Conservation (phyloP, 2,888 invertebrate genomes). For the Caenorhabditis becei region DNA sequence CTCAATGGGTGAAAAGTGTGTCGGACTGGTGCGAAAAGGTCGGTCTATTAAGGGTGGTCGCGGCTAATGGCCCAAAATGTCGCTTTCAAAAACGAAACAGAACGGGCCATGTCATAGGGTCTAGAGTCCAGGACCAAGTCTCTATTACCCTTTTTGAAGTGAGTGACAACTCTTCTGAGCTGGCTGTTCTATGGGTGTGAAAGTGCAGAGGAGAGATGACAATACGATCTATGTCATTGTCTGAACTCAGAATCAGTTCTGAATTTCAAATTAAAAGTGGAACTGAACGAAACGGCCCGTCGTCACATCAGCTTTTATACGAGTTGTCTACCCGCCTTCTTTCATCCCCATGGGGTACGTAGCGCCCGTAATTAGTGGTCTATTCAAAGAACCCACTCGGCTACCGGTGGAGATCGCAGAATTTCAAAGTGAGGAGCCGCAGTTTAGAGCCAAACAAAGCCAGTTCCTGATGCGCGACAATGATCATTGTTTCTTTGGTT, state of each 20-base stretch:
- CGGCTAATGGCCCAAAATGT: background rate
- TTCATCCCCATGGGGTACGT: slow-evolving; percentile 1
- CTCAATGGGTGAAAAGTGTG: background rate
- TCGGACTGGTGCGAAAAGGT: background rate
- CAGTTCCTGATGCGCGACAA: background rate
- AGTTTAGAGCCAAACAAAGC: background rate
- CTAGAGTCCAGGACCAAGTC: no score
- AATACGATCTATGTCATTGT: no score
- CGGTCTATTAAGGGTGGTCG: background rate
- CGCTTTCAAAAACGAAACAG: background rate
- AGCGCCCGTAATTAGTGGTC: slow-evolving; percentile 41
- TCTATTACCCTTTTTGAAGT: no score
- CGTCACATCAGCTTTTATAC: background rate
- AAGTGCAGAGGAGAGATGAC: no score
- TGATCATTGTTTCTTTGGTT: background rate
- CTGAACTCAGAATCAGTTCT: no score
- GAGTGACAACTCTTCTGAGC: no score
- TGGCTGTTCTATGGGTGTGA: no score
- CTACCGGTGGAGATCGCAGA: slow-evolving; percentile 1
- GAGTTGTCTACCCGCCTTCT: background rate
- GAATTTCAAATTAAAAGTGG: no score
- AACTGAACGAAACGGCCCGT: no score
- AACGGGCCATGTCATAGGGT: no score
- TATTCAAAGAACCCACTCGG: slow-evolving; percentile 38
- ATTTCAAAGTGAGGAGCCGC: background rate